A percentile compares a stretch with the other conserved stretches of the same genome.
Evolutionary conservation across 2,888 invertebrate species (phyloP).

Genomic region (Brachyptera risi): DNA sequence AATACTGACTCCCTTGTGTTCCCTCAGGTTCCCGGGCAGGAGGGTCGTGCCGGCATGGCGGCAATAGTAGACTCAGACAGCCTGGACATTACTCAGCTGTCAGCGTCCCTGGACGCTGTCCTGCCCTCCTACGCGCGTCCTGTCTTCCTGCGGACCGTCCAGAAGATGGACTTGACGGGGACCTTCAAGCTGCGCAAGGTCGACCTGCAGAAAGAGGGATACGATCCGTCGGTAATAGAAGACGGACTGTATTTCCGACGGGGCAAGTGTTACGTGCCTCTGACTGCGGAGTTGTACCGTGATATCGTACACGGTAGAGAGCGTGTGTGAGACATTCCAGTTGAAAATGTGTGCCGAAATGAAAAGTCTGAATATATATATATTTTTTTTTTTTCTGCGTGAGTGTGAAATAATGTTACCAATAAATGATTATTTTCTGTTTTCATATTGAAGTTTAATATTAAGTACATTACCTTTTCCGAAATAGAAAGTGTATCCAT

Average conservation of each 20-base stretch:
- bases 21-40: slow-evolving; percentile 65
- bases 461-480: too few relatives aligned
- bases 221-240: slow-evolving; percentile 59
- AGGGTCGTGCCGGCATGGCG: slow-evolving; percentile 92
- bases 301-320: slow-evolving; percentile 24
- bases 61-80: slow-evolving; percentile 72
- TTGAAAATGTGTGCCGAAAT: too few relatives aligned
- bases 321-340: slow-evolving; percentile 21
- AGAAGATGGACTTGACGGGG: slow-evolving; percentile 68
- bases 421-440: too few relatives aligned
- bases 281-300: slow-evolving; percentile 41
- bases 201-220: slow-evolving; percentile 80
- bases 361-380: too few relatives aligned
- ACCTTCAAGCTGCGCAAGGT: slow-evolving; percentile 93
- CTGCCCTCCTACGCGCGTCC: slow-evolving; percentile 87
- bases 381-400: too few relatives aligned
- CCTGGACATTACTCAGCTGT: slow-evolving; percentile 57
- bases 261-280: slow-evolving; percentile 42
- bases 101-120: slow-evolving; percentile 61
- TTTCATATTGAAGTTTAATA: too few relatives aligned
- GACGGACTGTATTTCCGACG: slow-evolving; percentile 54
- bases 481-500: too few relatives aligned
- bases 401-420: too few relatives aligned
- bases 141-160: slow-evolving; percentile 75
- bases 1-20: slow-evolving; percentile 2